Base-by-base conservation (phyloP, 2,113 vertebrate species). In the Nyctereutes procyonoides region DNA sequence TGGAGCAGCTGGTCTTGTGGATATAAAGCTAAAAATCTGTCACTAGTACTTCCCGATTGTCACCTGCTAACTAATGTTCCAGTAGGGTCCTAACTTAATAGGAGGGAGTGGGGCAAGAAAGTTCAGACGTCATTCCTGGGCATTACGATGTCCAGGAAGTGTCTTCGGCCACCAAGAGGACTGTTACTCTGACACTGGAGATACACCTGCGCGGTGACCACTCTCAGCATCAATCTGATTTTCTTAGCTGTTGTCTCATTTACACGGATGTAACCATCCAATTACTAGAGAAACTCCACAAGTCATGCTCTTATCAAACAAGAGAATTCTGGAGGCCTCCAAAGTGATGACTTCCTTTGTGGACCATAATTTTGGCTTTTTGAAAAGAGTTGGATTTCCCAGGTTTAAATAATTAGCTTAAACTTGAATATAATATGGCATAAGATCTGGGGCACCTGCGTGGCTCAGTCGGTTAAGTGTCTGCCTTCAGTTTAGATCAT, bases 21-120 rank as follows among this genome's bases (percentile, higher is more conserved):
- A 74, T 95, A 94, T 69, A 84, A 96, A 89, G 74, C 73, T 71
- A 96, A 97, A 96, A 97, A 81, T 96, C 88, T 97, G 97, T 97
- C 88, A 35, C 43, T 51, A 80, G 67, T 63, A 87, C 69, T 88
- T 96, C 81, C 51, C 9, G 10, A 43, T 69, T 96, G 38, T 96
- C 88, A 94, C 74, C 81, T 86, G 92, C 77, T 91, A 94, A 67
- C 83, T 89, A 93, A 93, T 53, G 32, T 96, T 96, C 67, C 19
- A 81, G 13, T 90, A 88, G 83, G 32, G 32, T 65, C 58, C 88
- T 97, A 92, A 94, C 53, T 86, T 91, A 96, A 88, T 19, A 58
- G 14, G 16, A 71, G 16, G 48, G 12, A 73, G 1, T 6, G 4
- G 14, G 13, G 10, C 20, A 90, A 65, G 9, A 43, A 89, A 90